A percentile compares a stretch with the other conserved stretches of the same genome.
These are phyloP conservation scores for Macrotus californicus DNA, from an alignment of 2,113 vertebrate genomes.

Conservation along the genomic window DNA sequence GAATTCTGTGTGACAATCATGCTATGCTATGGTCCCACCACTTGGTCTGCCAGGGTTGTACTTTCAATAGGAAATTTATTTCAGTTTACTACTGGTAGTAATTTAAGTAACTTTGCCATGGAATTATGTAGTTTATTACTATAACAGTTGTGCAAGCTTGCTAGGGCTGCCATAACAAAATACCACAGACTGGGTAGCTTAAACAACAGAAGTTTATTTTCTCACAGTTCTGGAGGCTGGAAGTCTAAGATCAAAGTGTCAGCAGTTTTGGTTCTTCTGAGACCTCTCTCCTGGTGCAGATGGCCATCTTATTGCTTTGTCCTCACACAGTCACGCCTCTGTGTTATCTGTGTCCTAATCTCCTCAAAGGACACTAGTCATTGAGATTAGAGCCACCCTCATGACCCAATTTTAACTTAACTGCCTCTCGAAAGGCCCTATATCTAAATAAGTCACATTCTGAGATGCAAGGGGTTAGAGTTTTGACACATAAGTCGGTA, in stretches of 20 bases:
- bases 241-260: neutral
- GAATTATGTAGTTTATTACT: neutral
- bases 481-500: neutral
- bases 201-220: slow-evolving; percentile 1
- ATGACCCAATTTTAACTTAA: neutral
- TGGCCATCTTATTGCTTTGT: neutral
- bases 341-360: neutral
- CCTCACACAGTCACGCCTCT: neutral
- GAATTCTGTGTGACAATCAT: neutral
- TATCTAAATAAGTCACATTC: neutral
- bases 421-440: neutral
- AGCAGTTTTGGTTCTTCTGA: neutral
- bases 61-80: neutral
- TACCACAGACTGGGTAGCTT: neutral
- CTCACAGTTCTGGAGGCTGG: neutral
- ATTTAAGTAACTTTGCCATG: neutral
- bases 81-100: neutral
- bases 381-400: neutral
- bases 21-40: neutral
- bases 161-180: neutral
- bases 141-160: neutral
- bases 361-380: neutral
- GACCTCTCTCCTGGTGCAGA: neutral
- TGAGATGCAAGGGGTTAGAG: neutral
- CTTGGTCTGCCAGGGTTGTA: neutral